These are phyloP conservation scores for Asteroscopus sphinx DNA, from an alignment of 2,888 invertebrate genomes.

Conservation along the genomic window DNA sequence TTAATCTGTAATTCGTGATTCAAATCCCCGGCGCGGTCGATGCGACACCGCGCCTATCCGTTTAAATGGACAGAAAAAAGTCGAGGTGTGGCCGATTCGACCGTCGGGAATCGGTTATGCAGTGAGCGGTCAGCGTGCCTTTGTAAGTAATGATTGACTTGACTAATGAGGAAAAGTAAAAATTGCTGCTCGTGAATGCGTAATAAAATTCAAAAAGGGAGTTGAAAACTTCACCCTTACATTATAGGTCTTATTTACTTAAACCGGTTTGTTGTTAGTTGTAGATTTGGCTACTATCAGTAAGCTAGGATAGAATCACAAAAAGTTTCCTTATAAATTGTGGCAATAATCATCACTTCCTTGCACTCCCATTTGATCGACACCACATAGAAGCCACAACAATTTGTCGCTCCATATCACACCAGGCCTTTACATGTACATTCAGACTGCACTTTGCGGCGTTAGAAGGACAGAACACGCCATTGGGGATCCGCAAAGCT, in stretches of 20 bases:
- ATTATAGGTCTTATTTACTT: constrained; percentile 10
- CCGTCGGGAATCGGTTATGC: constrained; percentile 47
- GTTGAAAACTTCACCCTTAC: constrained; percentile 3
- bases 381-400: constrained; percentile 46
- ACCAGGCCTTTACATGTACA: constrained; percentile 53
- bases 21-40: constrained; percentile 66
- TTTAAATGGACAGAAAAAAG: constrained; percentile 77
- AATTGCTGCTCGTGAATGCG: constrained; percentile 30
- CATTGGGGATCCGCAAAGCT: constrained; percentile 68
- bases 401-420: constrained; percentile 55
- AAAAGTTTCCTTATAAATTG: background rate
- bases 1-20: constrained; percentile 81
- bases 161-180: constrained; percentile 32
- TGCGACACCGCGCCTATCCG: constrained; percentile 77
- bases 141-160: constrained; percentile 33
- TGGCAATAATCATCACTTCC: constrained; percentile 30
- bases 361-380: constrained; percentile 43
- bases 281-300: too few relatives aligned
- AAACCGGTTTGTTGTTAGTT: constrained; percentile 7
- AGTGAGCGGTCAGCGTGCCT: constrained; percentile 53
- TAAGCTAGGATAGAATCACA: too few relatives aligned
- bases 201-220: constrained; percentile 15
- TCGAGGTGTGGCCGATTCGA: constrained; percentile 69
- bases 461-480: constrained; percentile 66
- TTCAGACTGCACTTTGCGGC: constrained; percentile 67